phyloP scores from a whole-genome alignment of 2,888 invertebrate genomes.

The Dasypogon diadema region DNA sequence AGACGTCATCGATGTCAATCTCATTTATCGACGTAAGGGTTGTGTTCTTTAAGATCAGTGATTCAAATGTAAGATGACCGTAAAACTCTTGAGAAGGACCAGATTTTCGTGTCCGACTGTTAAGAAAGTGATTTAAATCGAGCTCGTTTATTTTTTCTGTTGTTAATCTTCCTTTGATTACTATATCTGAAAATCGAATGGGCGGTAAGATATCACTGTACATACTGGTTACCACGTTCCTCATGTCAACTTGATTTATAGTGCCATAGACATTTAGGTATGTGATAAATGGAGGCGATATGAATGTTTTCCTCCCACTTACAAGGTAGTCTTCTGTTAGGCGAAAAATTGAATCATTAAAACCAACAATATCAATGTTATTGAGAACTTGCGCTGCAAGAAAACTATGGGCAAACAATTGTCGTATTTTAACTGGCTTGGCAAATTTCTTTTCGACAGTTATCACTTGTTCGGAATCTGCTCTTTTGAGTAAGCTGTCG shows the following conservation, averaged over 20 bases:
- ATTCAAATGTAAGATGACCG: slow-evolving; percentile 16
- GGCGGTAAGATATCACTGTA: background rate
- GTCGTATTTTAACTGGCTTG: background rate
- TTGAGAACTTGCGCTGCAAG: background rate
- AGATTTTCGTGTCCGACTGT: background rate
- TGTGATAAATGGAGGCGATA: background rate
- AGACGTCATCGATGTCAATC: background rate
- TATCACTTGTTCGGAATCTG: background rate
- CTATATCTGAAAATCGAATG: background rate
- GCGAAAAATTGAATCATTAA: slow-evolving; percentile 26
- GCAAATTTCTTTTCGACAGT: background rate
- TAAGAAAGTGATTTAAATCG: slow-evolving; percentile 1
- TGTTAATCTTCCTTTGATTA: background rate
- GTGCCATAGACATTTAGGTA: slow-evolving; percentile 1
- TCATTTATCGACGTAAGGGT: slow-evolving; percentile 28
- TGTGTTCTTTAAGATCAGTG: background rate
- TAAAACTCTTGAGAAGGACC: slow-evolving; percentile 10
- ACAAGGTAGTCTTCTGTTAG: background rate
- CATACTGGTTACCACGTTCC: background rate
- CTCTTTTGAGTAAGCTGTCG: background rate
- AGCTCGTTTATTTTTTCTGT: background rate
- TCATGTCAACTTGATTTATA: background rate
- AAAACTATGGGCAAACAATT: background rate
- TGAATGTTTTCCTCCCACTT: background rate
- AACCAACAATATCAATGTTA: slow-evolving; percentile 2